phyloP scores from a whole-genome alignment of 2,888 invertebrate species.

The Nycteola revayana region DNA sequence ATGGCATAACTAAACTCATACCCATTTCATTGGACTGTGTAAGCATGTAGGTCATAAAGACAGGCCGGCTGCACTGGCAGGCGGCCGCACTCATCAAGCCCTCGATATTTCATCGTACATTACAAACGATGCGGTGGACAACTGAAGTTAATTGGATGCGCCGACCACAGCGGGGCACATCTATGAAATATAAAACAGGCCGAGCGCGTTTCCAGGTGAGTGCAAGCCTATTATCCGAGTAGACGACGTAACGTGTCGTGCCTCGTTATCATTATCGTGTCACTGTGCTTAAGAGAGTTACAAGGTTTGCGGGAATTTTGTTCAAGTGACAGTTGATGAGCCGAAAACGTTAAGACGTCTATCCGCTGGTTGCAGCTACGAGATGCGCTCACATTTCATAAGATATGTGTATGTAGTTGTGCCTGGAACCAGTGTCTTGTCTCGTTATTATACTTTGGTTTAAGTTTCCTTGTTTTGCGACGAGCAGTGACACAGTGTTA shows the following conservation, averaged over 20 bases:
- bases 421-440: too few relatives aligned
- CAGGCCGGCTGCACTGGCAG: constrained; percentile 30
- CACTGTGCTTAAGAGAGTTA: constrained; percentile 31
- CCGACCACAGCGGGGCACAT: constrained; percentile 49
- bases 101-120: constrained; percentile 70
- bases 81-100: constrained; percentile 54
- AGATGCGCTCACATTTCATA: constrained; percentile 5
- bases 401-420: too few relatives aligned
- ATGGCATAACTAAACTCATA: constrained; percentile 11
- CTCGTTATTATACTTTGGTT: background rate
- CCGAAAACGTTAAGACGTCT: constrained; percentile 27
- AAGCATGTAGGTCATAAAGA: constrained; percentile 52
- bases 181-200: constrained; percentile 68
- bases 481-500: too few relatives aligned
- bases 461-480: too few relatives aligned
- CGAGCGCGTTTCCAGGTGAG: constrained; percentile 36
- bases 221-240: constrained; percentile 45
- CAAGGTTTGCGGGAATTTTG: constrained; percentile 38
- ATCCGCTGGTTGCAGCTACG: constrained; percentile 3
- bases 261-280: constrained; percentile 38
- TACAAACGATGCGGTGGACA: constrained; percentile 63
- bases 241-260: constrained; percentile 39
- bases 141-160: constrained; percentile 76
- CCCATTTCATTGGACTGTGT: constrained; percentile 29
- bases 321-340: constrained; percentile 51